These are phyloP conservation scores for Tetragnatha versicolor DNA, from an alignment of 1,140 invertebrate species.

Conservation along the genomic window DNA sequence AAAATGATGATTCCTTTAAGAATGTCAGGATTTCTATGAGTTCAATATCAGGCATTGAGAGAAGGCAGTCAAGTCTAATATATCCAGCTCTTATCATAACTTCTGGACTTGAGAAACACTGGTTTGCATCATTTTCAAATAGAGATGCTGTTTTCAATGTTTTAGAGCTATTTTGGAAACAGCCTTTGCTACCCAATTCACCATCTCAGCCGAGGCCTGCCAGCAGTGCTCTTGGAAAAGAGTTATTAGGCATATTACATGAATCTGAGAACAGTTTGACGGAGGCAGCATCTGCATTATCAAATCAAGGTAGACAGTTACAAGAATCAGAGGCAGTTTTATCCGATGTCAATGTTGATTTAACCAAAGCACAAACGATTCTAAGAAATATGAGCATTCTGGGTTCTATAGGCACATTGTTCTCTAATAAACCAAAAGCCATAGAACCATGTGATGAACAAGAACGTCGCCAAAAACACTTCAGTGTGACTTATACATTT, in stretches of 20 bases:
- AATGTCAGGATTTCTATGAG: constrained; percentile 7
- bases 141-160: constrained; percentile 40
- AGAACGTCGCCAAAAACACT: not conserved
- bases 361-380: constrained; percentile 14
- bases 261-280: constrained; percentile 29
- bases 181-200: not conserved
- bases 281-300: constrained; percentile 19
- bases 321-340: constrained; percentile 10
- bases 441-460: not conserved
- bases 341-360: constrained; percentile 28
- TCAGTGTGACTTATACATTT: constrained; percentile 24
- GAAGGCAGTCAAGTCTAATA: constrained; percentile 36
- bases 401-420: not conserved
- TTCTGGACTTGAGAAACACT: constrained; percentile 20
- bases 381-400: not conserved
- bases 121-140: constrained; percentile 48
- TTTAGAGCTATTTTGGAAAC: constrained; percentile 41
- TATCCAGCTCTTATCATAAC: constrained; percentile 25
- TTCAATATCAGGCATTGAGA: constrained; percentile 25
- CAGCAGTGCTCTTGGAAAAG: constrained; percentile 9
- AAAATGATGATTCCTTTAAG: not conserved
- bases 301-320: constrained; percentile 21
- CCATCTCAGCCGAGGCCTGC: not conserved
- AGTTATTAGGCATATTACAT: constrained; percentile 24
- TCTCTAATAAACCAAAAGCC: not conserved